Base-by-base conservation (phyloP, 2,888 invertebrate genomes). In the Ethmia dodecea region DNA sequence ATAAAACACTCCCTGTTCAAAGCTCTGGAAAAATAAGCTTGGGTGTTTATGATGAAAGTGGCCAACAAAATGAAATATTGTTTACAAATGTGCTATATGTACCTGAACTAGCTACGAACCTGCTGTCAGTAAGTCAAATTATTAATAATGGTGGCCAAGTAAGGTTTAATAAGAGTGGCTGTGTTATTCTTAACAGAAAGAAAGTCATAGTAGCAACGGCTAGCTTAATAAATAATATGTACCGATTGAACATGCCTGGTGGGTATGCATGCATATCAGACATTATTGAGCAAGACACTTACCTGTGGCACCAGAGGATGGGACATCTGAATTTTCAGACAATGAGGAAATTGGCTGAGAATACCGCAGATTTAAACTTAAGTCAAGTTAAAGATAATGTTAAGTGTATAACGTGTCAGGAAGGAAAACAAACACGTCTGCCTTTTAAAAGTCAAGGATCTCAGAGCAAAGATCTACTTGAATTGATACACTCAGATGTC, bases 41-140 rank as follows among this genome's bases (percentile, higher is more conserved):
- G n/a, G n/a, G n/a, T n/a, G n/a, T n/a, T n/a, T n/a, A n/a, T n/a
- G n/a, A n/a, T n/a, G n/a, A n/a, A n/a, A n/a, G n/a, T n/a, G n/a
- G n/a, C n/a, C n/a, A n/a, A n/a, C n/a, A n/a, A n/a, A n/a, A n/a
- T n/a, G n/a, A n/a, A n/a, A n/a, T n/a, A n/a, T n/a, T n/a, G n/a
- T n/a, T n/a, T n/a, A n/a, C n/a, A n/a, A 15, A 33, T 15, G 32
- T 33, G 14, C 12, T 33, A 10, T 33, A 33, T 33, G 32, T 33
- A 18, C 32, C 32, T 16, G 26, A 33, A 8, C 16, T 33, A 16
- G 15, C 25, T 24, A 25, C 10, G 13, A 33, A 33, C 16, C 10
- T 33, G 26, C 26, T 33, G 8, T 33, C 32, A 3, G 32, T 16
- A 11, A 16, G 26, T 11, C 5, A 10, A 10, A 12, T 33, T 16